Conservation (phyloP, 35 echinoderm and acorn worm species). For the Chiridota heheva region DNA sequence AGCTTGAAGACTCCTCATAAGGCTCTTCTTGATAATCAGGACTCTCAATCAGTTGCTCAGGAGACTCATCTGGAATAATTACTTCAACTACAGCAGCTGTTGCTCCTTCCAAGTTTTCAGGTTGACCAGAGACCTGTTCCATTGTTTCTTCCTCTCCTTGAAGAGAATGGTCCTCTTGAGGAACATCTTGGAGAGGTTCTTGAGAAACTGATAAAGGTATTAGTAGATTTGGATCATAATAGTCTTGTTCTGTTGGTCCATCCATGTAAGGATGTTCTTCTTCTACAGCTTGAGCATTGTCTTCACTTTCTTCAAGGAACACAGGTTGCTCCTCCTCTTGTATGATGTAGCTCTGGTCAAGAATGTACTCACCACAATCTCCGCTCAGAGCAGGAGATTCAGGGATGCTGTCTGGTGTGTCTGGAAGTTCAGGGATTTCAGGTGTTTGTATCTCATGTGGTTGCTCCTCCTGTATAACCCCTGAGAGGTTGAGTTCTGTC, state of each 20-base stretch:
- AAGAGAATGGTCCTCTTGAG: background rate
- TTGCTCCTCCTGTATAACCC: slow-evolving; percentile 1
- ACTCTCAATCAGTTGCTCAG: no score
- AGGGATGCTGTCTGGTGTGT: slow-evolving; percentile 82
- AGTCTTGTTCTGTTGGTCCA: slow-evolving; percentile 92
- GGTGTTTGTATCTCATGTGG: slow-evolving; percentile 66
- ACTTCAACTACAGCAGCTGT: no score
- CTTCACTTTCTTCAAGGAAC: slow-evolving; percentile 7
- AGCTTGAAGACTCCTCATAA: no score
- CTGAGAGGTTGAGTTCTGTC: background rate
- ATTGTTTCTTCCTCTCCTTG: slow-evolving; percentile 17
- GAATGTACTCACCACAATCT: background rate
- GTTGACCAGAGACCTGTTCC: no score
- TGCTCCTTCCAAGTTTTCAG: no score
- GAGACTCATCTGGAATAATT: no score
- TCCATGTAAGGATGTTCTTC: slow-evolving; percentile 31
- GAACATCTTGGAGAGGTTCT: slow-evolving; percentile 9
- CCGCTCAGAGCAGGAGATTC: slow-evolving; percentile 15
- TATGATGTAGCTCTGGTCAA: background rate
- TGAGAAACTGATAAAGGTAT: slow-evolving; percentile 22
- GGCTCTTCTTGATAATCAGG: no score
- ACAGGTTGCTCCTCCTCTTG: background rate
- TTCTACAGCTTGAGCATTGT: background rate
- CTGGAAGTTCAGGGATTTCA: slow-evolving; percentile 92
- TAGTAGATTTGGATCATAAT: slow-evolving; percentile 84